Evolutionary conservation across 2,888 invertebrate species (phyloP).

Genomic region (Sepiola atlantica): DNA sequence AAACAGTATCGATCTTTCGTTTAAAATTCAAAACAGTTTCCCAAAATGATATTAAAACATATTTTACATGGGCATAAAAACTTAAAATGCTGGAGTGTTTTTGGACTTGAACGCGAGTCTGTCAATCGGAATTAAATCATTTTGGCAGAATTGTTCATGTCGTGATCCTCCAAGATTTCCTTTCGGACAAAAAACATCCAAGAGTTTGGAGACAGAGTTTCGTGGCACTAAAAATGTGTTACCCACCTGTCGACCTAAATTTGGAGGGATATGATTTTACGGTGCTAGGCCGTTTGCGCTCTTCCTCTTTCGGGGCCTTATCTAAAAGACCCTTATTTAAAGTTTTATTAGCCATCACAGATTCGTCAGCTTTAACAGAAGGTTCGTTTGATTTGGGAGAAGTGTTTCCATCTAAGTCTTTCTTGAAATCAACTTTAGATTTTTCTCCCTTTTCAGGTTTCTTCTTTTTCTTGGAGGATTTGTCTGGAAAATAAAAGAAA

Average conservation of each 20-base stretch:
- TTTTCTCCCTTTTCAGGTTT: conserved; percentile 49
- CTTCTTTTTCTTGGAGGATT: conserved; percentile 50
- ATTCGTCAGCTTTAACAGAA: conserved; percentile 50
- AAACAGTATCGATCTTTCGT: not conserved
- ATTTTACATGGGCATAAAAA: not conserved
- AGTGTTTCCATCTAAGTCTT: conserved; percentile 35
- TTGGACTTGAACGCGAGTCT: not conserved
- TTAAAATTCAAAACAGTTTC: not conserved
- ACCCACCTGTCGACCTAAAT: conserved; percentile 86
- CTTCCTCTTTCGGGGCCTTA: conserved; percentile 50
- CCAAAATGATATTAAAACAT: not conserved
- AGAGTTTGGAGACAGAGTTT: not conserved
- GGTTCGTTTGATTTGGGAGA: not conserved
- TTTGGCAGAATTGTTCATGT: not conserved
- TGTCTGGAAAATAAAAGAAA: conserved; percentile 39
- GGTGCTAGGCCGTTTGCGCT: conserved; percentile 83
- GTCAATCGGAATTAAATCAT: not conserved
- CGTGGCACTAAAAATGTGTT: conserved; percentile 35
- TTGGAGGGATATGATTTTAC: conserved; percentile 87
- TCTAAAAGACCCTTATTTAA: conserved; percentile 49
- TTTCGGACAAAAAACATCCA: not conserved
- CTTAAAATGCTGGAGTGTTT: not conserved
- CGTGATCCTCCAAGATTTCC: not conserved
- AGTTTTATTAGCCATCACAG: conserved; percentile 50
- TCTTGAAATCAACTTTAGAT: conserved; percentile 46